These are phyloP conservation scores for Chlorodrepanis virens DNA, from an alignment of 2,113 vertebrate genomes.

Conservation along the genomic window DNA sequence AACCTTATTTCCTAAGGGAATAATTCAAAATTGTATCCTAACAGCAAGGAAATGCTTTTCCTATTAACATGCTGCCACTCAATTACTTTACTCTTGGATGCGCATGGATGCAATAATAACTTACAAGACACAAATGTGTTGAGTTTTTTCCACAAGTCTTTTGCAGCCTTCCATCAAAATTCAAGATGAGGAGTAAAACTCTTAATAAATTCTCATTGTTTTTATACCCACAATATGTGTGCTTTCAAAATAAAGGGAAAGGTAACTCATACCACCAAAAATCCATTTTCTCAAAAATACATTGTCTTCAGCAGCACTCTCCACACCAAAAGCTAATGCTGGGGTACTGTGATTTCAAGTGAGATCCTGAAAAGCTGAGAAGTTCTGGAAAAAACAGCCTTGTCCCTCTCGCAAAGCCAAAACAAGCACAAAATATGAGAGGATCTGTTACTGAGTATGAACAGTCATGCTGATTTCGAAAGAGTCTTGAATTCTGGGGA, in stretches of 20 bases:
- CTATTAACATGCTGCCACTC: not conserved
- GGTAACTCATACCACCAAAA: not conserved
- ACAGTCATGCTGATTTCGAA: not conserved
- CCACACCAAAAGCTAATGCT: not conserved
- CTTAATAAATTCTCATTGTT: not conserved
- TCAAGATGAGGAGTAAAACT: not conserved
- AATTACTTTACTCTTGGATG: not conserved
- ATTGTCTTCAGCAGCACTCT: not conserved
- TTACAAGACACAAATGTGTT: not conserved
- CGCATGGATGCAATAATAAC: not conserved
- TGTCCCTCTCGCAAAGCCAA: not conserved
- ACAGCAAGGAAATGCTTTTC: not conserved
- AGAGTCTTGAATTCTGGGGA: not conserved
- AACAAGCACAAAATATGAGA: not conserved
- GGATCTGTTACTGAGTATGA: rapidly evolving
- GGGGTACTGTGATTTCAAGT: not conserved
- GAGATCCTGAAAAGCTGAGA: not conserved
- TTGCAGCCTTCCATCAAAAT: not conserved
- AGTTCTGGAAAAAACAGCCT: not conserved
- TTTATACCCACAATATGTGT: rapidly evolving
- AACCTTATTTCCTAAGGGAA: not conserved
- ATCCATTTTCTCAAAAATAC: not conserved
- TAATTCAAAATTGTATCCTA: not conserved
- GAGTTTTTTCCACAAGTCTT: not conserved
- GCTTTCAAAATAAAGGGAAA: not conserved